Conservation (phyloP, 2,888 invertebrate genomes). For the Xanthia togata region DNA sequence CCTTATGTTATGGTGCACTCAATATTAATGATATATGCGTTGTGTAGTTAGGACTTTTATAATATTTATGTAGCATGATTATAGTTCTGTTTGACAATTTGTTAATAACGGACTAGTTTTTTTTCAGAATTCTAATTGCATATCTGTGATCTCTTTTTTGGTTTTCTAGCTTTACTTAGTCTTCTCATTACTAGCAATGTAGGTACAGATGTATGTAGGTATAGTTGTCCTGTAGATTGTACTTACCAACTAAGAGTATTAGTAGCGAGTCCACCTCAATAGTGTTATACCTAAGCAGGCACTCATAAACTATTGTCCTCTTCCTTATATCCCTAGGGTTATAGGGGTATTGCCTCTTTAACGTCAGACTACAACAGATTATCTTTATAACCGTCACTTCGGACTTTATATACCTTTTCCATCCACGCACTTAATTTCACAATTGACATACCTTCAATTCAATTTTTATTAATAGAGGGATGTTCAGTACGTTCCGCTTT, state of each 20-base stretch:
- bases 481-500: too few relatives aligned
- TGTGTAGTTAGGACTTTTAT: slow-evolving; percentile 33
- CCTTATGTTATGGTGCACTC: slow-evolving; percentile 27
- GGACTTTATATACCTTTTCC: background rate
- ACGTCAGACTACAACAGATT: too few relatives aligned
- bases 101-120: background rate
- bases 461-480: too few relatives aligned
- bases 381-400: background rate
- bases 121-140: background rate
- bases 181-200: background rate
- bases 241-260: background rate
- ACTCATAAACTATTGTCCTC: background rate
- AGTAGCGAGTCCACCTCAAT: background rate
- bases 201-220: background rate
- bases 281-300: background rate
- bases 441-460: background rate
- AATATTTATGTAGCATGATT: slow-evolving; percentile 39
- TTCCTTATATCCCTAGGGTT: background rate
- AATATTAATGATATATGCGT: slow-evolving; percentile 49
- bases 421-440: background rate
- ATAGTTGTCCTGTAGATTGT: background rate
- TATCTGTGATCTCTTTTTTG: background rate
- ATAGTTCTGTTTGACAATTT: slow-evolving; percentile 14
- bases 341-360: background rate
- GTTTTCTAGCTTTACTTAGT: background rate